A percentile compares a stretch with the other conserved stretches of the same genome.
These are phyloP conservation scores for Myocastor coypus DNA, from an alignment of 2,113 vertebrate species.

Conservation along the genomic window DNA sequence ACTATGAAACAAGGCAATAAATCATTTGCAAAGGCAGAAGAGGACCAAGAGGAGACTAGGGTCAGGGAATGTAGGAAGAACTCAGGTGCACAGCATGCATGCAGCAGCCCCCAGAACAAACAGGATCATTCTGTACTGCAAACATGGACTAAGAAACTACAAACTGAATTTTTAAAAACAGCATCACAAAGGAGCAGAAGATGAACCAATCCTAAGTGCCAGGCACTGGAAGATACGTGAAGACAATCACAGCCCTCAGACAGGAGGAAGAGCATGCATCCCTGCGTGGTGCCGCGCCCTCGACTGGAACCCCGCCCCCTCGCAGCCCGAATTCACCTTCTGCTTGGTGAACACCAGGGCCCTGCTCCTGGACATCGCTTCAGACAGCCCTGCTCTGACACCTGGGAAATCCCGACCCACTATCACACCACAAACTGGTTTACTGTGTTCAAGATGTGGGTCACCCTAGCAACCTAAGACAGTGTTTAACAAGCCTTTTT, in stretches of 20 bases:
- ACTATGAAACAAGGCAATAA: neutral
- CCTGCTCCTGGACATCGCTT: neutral
- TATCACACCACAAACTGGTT: neutral
- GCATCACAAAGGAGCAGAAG: neutral
- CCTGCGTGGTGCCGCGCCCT: neutral
- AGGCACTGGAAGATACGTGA: neutral
- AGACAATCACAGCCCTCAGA: neutral
- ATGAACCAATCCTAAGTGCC: too few species aligned
- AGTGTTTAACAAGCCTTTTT: neutral
- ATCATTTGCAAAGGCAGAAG: neutral
- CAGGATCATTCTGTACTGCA: neutral
- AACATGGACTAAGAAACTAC: neutral
- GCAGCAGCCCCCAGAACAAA: neutral
- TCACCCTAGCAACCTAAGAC: neutral
- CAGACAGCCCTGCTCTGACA: neutral
- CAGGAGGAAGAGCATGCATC: neutral
- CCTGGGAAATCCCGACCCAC: fast-evolving
- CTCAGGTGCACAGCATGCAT: fast-evolving
- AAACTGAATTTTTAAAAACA: neutral
- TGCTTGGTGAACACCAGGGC: neutral
- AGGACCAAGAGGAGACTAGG: neutral
- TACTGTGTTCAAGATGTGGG: too few species aligned
- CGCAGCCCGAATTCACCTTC: neutral
- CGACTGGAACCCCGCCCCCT: neutral
- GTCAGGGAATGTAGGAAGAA: neutral